These are phyloP conservation scores for Balanococcus diminutus DNA, from an alignment of 2,888 invertebrate species.

Conservation along the genomic window DNA sequence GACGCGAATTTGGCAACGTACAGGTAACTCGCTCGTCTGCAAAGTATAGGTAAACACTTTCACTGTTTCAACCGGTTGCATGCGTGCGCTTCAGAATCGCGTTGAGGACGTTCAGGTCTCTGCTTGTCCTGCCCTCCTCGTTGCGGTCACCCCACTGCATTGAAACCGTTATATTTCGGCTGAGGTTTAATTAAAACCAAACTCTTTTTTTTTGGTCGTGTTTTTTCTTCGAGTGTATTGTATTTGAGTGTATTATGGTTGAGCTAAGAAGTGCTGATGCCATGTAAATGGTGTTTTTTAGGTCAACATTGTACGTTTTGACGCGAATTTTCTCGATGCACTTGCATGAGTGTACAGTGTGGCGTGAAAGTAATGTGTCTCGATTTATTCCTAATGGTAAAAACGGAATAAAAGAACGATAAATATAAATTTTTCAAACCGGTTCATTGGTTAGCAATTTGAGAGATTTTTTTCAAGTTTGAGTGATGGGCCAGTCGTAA, in stretches of 20 bases:
- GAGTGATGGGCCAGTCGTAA: too few species aligned
- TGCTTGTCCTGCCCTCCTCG: background rate
- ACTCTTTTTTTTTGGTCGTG: background rate
- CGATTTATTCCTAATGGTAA: too few species aligned
- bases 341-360: too few species aligned
- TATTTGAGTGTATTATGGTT: background rate
- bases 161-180: background rate
- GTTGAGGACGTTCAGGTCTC: background rate
- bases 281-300: background rate
- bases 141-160: too few species aligned
- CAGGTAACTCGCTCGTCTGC: slow-evolving; percentile 36
- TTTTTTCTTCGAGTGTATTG: background rate
- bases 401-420: too few species aligned
- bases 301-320: background rate
- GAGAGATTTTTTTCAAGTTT: too few species aligned
- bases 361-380: too few species aligned
- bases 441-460: too few species aligned
- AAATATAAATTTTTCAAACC: too few species aligned
- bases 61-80: slow-evolving; percentile 45
- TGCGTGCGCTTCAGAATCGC: background rate
- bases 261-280: background rate
- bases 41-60: slow-evolving; percentile 13
- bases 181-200: background rate
- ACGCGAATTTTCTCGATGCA: background rate
- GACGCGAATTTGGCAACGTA: slow-evolving; percentile 53